Conservation (phyloP, 1,140 invertebrate species). For the Drosophila navojoa region DNA sequence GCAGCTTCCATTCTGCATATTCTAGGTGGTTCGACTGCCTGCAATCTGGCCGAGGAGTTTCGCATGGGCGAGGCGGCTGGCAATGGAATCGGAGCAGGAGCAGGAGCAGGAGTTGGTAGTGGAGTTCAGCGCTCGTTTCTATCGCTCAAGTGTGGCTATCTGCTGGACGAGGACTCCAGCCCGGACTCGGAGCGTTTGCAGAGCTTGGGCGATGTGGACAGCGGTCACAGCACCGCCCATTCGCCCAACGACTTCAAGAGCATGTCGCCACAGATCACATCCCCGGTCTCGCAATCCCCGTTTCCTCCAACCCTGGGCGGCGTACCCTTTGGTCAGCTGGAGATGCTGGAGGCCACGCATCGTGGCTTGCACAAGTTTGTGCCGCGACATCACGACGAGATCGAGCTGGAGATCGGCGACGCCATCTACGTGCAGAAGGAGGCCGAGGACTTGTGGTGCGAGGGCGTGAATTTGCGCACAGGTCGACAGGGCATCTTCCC, state of each 20-base stretch:
- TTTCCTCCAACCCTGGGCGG: constrained; percentile 86
- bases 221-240: constrained; percentile 94
- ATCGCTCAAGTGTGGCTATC: constrained; percentile 90
- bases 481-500: constrained; percentile 97
- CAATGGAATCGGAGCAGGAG: neutral
- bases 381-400: constrained; percentile 96
- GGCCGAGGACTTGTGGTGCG: constrained; percentile 98
- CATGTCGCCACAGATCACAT: constrained; percentile 89
- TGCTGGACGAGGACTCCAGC: constrained; percentile 92
- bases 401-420: constrained; percentile 98
- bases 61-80: constrained; percentile 59
- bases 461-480: constrained; percentile 97
- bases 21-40: constrained; percentile 69
- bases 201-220: constrained; percentile 90
- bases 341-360: constrained; percentile 97
- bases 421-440: constrained; percentile 98
- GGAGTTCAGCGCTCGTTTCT: constrained; percentile 86
- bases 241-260: constrained; percentile 94
- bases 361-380: constrained; percentile 97
- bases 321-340: constrained; percentile 91
- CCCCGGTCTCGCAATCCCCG: constrained; percentile 84
- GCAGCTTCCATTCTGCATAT: constrained; percentile 84
- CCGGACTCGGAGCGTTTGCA: constrained; percentile 93
- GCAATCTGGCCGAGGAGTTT: constrained; percentile 89
- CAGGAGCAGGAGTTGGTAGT: constrained; percentile 16